These are phyloP conservation scores for Drosophila cardini DNA, from an alignment of 1,140 invertebrate genomes.

Conservation along the genomic window DNA sequence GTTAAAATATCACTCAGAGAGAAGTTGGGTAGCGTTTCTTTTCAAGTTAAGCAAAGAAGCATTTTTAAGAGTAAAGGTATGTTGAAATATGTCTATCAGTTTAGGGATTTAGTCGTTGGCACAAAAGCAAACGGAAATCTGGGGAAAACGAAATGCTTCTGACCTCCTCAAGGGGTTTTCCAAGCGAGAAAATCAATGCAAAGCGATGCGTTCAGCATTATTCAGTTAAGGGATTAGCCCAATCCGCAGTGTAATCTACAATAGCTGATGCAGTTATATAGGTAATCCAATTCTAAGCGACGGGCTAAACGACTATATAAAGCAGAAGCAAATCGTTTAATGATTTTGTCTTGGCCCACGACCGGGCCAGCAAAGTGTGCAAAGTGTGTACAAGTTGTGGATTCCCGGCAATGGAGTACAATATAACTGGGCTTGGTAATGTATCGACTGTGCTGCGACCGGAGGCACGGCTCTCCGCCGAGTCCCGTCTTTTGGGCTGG, in stretches of 20 bases:
- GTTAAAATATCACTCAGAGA: too few species aligned
- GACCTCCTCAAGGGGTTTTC: conserved; percentile 7
- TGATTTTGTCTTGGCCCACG: conserved; percentile 72
- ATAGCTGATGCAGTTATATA: conserved; percentile 35
- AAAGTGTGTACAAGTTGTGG: too few species aligned
- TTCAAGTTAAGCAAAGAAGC: neutral
- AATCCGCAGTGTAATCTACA: conserved; percentile 62
- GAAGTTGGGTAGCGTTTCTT: too few species aligned
- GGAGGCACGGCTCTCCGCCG: conserved; percentile 68
- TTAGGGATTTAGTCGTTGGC: neutral
- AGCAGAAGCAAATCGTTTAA: neutral
- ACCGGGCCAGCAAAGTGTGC: conserved; percentile 37
- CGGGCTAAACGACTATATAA: conserved; percentile 43
- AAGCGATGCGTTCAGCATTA: conserved; percentile 50
- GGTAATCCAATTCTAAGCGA: conserved; percentile 60
- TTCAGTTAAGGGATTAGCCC: conserved; percentile 57
- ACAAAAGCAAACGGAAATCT: neutral
- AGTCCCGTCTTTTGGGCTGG: conserved; percentile 89
- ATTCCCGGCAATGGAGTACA: conserved; percentile 59
- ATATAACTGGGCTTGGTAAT: conserved; percentile 56
- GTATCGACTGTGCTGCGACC: conserved; percentile 68
- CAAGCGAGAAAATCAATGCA: conserved; percentile 55
- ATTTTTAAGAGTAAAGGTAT: neutral
- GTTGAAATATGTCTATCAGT: conserved; percentile 21
- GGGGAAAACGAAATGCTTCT: conserved; percentile 14